Base-by-base conservation (phyloP, 2,888 invertebrate species). In the Idaea straminata region DNA sequence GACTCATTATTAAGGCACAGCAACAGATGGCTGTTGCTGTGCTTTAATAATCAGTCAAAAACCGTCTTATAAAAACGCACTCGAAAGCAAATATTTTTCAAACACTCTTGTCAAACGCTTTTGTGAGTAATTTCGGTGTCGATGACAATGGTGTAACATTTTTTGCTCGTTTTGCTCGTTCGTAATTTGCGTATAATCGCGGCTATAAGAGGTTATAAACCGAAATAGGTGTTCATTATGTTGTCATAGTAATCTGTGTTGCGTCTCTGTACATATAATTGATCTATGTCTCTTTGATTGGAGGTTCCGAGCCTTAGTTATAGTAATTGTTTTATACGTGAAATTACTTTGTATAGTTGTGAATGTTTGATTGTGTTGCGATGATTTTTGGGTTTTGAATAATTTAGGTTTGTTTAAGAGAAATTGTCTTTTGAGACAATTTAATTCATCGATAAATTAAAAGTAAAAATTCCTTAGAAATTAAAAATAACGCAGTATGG, bases 71-170 rank as follows among this genome's bases (percentile, higher is more conserved):
- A 36, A 88, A 87, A 81, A 80, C 80, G 82, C 87, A 90, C 91
- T 92, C 86, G 80, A 91, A 73, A 88, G 87, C 88, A 92, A 92
- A 92, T 90, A 91, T 92, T 91, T 90, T 89, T 90, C 91, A 92
- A 92, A 92, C 91, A 91, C 86, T 88, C 78, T 78, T 76, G 82
- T 77, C 80, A 84, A 85, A 87, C 84, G 87, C 66, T 61, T 87
- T 89, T 87, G 89, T 89, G 86, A 87, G 85, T 86, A 88, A 91
- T 89, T 89, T 90, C 71, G 85, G 87, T 89, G 83, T 88, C 87
- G 86, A 84, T 92, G 89, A 92, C 92, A 92, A 91, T 74, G 62
- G 66, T 68, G 59, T 65, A 36, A 59, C 68, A 85, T 81, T 74
- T 74, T 68, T 61, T 65, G 74, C 79, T 86, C 84, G 83, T 87